Percentiles rank a stretch among this genome's conserved stretches.
phyloP scores from a whole-genome alignment of 2,113 vertebrate species.

The Austrofundulus limnaeus region DNA sequence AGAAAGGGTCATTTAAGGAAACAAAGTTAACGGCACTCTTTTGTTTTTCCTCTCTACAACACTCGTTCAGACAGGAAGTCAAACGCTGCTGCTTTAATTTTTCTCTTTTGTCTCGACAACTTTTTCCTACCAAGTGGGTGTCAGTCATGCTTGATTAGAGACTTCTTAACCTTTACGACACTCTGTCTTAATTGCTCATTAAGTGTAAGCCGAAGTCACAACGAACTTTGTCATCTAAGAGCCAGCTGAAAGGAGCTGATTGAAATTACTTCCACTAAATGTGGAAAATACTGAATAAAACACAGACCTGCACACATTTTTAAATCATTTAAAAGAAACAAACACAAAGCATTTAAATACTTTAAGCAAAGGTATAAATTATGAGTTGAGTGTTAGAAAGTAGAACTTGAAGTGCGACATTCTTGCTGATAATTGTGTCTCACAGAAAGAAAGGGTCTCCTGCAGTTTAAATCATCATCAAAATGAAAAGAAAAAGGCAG shows the following conservation, averaged over 20 bases:
- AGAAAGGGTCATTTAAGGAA: conserved; percentile 21
- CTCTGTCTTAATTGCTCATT: not conserved
- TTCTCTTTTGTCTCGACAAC: not conserved
- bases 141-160: conserved; percentile 15
- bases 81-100: conserved; percentile 3
- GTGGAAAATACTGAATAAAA: not conserved
- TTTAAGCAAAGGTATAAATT: not conserved
- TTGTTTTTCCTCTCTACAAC: conserved; percentile 29
- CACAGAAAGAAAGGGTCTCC: too few relatives aligned
- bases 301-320: not conserved
- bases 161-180: conserved; percentile 16
- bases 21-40: conserved; percentile 7
- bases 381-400: not conserved
- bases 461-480: too few relatives aligned
- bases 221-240: not conserved
- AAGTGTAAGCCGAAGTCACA: not conserved
- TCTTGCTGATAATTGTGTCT: not conserved
- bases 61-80: not conserved
- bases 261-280: not conserved
- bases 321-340: too few relatives aligned
- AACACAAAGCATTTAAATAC: not conserved
- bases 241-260: not conserved
- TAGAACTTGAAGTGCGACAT: not conserved
- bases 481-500: too few relatives aligned
- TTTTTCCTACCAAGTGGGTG: conserved; percentile 3